Conservation (phyloP, 2,888 invertebrate genomes). For the Phaedon cochleariae region DNA sequence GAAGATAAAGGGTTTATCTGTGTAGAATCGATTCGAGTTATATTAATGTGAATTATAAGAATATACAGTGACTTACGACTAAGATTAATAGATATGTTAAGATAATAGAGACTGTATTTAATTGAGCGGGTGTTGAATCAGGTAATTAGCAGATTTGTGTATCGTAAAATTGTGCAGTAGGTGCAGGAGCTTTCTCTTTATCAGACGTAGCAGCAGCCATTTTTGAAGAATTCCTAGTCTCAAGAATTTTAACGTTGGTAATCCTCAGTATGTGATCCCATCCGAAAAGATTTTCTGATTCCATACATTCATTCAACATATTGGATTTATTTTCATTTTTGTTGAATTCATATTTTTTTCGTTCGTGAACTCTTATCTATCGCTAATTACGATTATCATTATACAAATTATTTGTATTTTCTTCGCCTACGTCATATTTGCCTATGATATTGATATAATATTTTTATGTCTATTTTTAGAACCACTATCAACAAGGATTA, state of each 20-base stretch:
- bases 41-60: slow-evolving; percentile 30
- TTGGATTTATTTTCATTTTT: not conserved
- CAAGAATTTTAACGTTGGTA: not conserved
- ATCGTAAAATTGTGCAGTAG: not conserved
- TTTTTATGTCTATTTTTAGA: slow-evolving; percentile 32
- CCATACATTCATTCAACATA: not conserved
- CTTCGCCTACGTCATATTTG: not conserved
- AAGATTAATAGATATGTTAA: not conserved
- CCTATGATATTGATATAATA: not conserved
- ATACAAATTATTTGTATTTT: no score
- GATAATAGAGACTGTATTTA: slow-evolving; percentile 5
- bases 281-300: not conserved
- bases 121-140: not conserved
- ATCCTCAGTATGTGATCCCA: not conserved
- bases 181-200: not conserved
- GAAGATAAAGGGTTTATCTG: slow-evolving; percentile 46
- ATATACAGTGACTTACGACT: not conserved
- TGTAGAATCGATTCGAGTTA: slow-evolving; percentile 38
- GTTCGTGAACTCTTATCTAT: not conserved
- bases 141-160: slow-evolving; percentile 14
- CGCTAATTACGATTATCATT: not conserved
- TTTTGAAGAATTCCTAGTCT: slow-evolving; percentile 32
- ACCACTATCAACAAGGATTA: slow-evolving; percentile 34
- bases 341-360: not conserved
- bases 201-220: slow-evolving; percentile 45